Base-by-base conservation (phyloP, 1,140 invertebrate genomes). In the Drosophila quadrilineata region DNA sequence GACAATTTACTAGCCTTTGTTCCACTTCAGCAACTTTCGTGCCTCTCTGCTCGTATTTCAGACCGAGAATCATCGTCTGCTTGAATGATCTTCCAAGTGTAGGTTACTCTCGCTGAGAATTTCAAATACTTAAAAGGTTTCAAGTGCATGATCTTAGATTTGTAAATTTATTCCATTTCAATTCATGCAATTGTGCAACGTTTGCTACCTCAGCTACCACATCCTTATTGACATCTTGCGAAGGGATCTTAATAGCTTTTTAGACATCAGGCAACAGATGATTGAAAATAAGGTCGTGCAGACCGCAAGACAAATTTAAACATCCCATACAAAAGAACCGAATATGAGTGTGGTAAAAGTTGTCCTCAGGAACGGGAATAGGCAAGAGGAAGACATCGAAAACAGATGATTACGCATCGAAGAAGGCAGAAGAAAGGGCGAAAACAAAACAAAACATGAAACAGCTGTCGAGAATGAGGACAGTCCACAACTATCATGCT, bases 251-350 rank as follows among this genome's bases (percentile, higher is more conserved):
- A 62, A 64, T 65, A 57, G 38, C 41, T 26, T 63, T 63, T 43
- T 26, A 36, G 53, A 66, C 66, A 58, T 56, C 52, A 58, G 63
- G 49, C 62, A 85, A 79, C 79, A 85, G 71, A 79, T 85, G 79
- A 85, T 79, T 75, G 79, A 85, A 79, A 82, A 75, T 58, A 54
- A 65, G 62, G 50, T 53, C 52, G 57, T 26, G 26, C 12, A 12
- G 26, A 79, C 79, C 80, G 67, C 80, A 85, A 72, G 59, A 71
- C 75, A 85, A 68, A 85, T 85, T 85, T 75, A 79, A 85, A 85
- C 86, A 85, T 86, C 79, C 75, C 65, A 66, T 22, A 60, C 46
- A 68, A 38, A 53, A 58, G 40, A 17, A 24, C 41, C 28, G 6
- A 26, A 35, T 9, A 10, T 8, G n/a, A 10, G 26, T 6, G 4